Base-by-base conservation (phyloP, 2,113 vertebrate genomes). In the Oncorhynchus nerka region DNA sequence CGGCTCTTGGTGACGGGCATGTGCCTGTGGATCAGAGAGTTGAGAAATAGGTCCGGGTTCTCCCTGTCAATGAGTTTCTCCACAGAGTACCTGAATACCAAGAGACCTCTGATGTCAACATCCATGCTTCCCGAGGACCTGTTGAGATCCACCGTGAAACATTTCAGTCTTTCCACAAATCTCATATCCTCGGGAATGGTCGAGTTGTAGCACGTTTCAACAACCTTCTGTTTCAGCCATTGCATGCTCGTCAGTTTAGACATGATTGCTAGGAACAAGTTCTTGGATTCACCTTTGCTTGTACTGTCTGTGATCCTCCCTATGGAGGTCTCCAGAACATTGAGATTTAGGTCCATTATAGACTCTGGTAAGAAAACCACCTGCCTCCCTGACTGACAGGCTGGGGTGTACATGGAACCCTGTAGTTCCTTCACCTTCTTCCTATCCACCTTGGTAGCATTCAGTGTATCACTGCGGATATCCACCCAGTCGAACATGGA, bases 11-110 rank as follows among this genome's bases (percentile, higher is more conserved):
- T 19, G 8, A 70, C 12, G 12, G 39, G 39, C 68, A 70, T 48
- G 39, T 70, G 34, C 68, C 39, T 70, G 39, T 70, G 68, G 68
- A 49, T 16, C 28, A 28, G 28, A 28, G 28, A 28, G 28, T 3
- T 28, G 28, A 28, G 28, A 28, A 28, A 4, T 0, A 70, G 4
- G 68, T 49, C 68, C 19, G 20, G 68, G 19, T 9, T 69, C 68
- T 69, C 68, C 19, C 68, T 48, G 32, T 48, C n/a, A 39, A 30
- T 70, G 32, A 70, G 39, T 48, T 22, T 70, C 5, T 61, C 57
- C 16, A 61, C 19, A 61, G 20, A n/a, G 57, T 61, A 61, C n/a
- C 57, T 20, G 57, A 70, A 70, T 22, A 70, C 68, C 68, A 70
- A 45, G 19, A 70, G 20, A 1, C 68, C 68, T 70, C 68, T 70